Base-by-base conservation (phyloP, 2,113 vertebrate genomes). In the Phalacrocorax pelagicus region DNA sequence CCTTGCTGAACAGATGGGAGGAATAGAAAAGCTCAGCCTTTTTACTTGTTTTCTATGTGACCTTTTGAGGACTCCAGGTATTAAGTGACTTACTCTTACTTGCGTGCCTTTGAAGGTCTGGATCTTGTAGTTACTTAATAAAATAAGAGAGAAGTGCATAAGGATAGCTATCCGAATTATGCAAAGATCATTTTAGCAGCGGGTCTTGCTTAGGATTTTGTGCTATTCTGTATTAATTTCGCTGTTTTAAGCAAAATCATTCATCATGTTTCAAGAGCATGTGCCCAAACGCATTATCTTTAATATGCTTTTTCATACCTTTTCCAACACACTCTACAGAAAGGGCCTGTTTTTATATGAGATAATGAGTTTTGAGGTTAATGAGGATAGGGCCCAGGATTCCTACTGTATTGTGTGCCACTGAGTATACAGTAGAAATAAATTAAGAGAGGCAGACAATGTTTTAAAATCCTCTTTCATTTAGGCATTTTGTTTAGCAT, bases 401-500 rank as follows among this genome's bases (percentile, higher is more conserved):
- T 91, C 20, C 16, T 94, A 77, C 66, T 89, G 74, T 63, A 74
- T 90, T 95, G n/a, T 81, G 70, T 77, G 46, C 84, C 46, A 34
- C 14, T 91, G 82, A 89, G 42, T 70, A 52, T 94, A 90, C 84
- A 92, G 89, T 94, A 74, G 84, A 95, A 96, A 91, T 90, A 93
- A 92, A 94, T 73, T 83, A 81, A 81, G 92, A 78, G 79, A 86
- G 69, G 69, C 67, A 91, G 87, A 92, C 89, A 96, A 59, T 77
- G 66, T 93, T 97, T 95, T 87, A 80, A 97, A 97, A 94, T 94
- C 87, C 91, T 95, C 81, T 96, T 96, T 94, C 54, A 88, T 80
- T 81, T 88, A 90, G 55, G 72, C 92, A 81, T 92, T 97, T 96
- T 95, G 92, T 80, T 97, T 96, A 96, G 74, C 87, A 97, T 97